A percentile compares a stretch with the other conserved stretches of the same genome.
These are phyloP conservation scores for Tinamus guttatus DNA, from an alignment of 2,113 vertebrate species.

Conservation along the genomic window DNA sequence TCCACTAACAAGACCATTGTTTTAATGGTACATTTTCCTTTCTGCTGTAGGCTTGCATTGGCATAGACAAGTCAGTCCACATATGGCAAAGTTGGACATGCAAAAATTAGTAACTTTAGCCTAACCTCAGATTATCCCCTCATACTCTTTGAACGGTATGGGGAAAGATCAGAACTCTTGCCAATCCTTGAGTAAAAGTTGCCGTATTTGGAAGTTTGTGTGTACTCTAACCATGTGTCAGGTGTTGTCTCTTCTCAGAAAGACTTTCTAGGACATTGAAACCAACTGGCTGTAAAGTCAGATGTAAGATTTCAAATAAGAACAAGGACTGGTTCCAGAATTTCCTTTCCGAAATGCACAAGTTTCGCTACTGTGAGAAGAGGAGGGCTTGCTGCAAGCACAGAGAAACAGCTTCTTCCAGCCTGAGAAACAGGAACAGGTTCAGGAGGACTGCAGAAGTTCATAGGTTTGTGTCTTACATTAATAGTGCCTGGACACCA, in stretches of 20 bases:
- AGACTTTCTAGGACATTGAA: background rate
- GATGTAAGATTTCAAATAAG: background rate
- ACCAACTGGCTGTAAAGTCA: background rate
- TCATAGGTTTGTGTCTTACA: background rate
- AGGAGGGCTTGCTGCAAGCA: background rate
- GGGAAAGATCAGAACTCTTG: background rate
- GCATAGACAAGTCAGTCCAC: background rate
- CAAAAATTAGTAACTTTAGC: background rate
- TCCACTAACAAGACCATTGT: background rate
- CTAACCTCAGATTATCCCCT: background rate
- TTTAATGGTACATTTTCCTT: background rate
- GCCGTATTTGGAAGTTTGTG: background rate
- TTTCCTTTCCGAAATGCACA: background rate
- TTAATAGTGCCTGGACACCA: background rate
- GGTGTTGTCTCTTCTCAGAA: background rate
- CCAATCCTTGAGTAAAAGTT: background rate
- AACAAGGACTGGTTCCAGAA: background rate
- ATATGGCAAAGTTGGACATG: background rate
- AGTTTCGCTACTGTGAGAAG: fast-evolving
- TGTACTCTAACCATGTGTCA: background rate
- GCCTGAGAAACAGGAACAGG: background rate
- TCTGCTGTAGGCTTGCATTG: background rate
- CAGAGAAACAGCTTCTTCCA: background rate
- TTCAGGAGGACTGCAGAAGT: background rate
- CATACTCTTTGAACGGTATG: background rate